A percentile compares a stretch with the other conserved stretches of the same genome.
Conservation (phyloP, 2,797 vertebrate genomes). For the Chelonia mydas region DNA sequence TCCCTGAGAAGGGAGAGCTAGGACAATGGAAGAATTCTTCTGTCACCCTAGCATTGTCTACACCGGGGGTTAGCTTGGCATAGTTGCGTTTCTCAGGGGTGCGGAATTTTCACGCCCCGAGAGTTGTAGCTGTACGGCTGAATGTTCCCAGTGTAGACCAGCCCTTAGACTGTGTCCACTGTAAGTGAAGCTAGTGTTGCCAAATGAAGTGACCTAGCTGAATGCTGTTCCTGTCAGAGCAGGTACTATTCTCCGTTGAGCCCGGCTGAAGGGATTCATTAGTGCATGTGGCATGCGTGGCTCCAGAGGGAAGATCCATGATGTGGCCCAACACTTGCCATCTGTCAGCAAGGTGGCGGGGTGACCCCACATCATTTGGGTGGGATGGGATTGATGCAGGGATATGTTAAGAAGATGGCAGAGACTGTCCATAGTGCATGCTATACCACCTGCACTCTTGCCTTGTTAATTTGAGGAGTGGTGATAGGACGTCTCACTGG, state of each 20-base stretch:
- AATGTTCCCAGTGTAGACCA: not conserved
- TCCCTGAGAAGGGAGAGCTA: not conserved
- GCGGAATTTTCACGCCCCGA: not conserved
- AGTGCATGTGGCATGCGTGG: not conserved
- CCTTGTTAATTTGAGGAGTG: not conserved
- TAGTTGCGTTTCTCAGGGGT: not conserved
- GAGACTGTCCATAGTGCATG: not conserved
- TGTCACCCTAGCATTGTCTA: not conserved
- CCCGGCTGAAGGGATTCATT: not conserved
- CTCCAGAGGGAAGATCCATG: not conserved
- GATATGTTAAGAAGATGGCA: not conserved
- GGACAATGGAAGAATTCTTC: not conserved
- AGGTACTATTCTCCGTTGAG: not conserved
- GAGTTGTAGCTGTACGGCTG: not conserved
- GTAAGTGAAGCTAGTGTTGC: not conserved
- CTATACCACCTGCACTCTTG: not conserved
- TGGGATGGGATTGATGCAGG: not conserved
- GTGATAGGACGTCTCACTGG: not conserved
- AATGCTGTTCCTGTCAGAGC: not conserved
- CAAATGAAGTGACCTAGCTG: not conserved
- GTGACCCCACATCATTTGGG: not conserved
- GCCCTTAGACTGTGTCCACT: not conserved
- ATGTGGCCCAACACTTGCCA: not conserved
- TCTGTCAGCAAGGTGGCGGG: not conserved
- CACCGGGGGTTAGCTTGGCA: not conserved